These are phyloP conservation scores for Myiopsitta monachus DNA, from an alignment of 2,113 vertebrate species.

Conservation along the genomic window DNA sequence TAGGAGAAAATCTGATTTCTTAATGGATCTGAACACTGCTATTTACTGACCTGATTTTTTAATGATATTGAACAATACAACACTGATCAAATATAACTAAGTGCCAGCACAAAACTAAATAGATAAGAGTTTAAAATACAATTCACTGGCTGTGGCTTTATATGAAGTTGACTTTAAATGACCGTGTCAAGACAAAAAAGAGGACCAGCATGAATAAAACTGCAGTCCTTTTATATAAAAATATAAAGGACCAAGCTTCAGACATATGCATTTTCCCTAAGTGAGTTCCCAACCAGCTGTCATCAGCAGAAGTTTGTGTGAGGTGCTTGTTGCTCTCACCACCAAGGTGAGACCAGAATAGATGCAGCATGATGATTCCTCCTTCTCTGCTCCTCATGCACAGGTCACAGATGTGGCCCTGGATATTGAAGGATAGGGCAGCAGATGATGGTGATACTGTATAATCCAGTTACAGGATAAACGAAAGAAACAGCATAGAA, in stretches of 20 bases:
- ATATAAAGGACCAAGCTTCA: not conserved
- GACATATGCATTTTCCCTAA: not conserved
- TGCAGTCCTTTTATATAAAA: not conserved
- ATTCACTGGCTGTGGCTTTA: not conserved
- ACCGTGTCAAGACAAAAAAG: not conserved
- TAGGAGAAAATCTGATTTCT: conserved; percentile 1
- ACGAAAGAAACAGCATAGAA: not conserved
- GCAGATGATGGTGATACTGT: rapidly evolving
- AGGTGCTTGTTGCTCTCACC: not conserved
- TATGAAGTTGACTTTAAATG: not conserved
- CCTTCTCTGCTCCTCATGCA: not conserved
- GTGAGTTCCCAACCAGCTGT: not conserved
- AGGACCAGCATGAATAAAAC: not conserved
- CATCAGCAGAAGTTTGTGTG: not conserved
- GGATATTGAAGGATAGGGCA: not conserved
- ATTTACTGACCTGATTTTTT: not conserved
- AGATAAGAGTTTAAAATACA: not conserved
- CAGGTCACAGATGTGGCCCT: not conserved
- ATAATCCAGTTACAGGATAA: not conserved
- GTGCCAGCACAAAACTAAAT: not conserved
- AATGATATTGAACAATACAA: not conserved
- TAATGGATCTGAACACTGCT: conserved; percentile 9
- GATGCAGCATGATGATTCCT: not conserved
- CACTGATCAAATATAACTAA: not conserved
- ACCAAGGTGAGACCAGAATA: not conserved